phyloP scores from a whole-genome alignment of 2,113 vertebrate genomes.

The Aepyceros melampus region DNA sequence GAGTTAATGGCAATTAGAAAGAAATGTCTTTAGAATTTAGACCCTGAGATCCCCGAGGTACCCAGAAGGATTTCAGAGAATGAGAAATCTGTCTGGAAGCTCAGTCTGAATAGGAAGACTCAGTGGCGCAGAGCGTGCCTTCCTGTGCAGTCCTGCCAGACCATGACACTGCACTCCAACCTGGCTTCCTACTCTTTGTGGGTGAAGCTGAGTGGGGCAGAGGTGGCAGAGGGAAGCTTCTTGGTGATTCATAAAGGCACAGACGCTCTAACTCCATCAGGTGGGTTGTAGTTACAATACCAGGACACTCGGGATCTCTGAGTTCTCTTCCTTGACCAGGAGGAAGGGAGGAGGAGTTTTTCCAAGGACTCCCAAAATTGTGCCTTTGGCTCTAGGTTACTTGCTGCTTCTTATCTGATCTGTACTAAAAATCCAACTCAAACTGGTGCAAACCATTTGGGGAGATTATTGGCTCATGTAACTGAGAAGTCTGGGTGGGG shows the following conservation, averaged over 20 bases:
- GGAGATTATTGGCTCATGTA: accelerated
- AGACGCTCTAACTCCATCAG: accelerated
- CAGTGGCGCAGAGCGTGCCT: accelerated
- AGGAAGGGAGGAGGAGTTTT: no score
- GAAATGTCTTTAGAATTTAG: accelerated
- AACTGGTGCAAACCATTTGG: no score
- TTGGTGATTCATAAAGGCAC: accelerated
- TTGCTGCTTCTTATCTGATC: neutral
- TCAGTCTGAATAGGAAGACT: neutral
- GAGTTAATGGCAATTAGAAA: neutral
- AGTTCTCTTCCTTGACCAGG: neutral
- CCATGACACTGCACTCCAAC: neutral
- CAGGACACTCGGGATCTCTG: neutral
- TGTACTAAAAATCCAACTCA: neutral
- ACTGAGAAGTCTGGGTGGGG: accelerated
- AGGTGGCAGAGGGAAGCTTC: neutral
- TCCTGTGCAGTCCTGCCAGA: neutral
- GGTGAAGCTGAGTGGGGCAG: neutral
- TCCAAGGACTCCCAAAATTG: accelerated
- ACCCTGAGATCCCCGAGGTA: neutral
- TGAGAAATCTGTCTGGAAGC: neutral
- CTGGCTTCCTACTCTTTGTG: neutral
- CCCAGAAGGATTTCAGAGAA: neutral
- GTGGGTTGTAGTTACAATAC: accelerated
- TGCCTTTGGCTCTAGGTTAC: neutral